Percentiles rank a stretch among this genome's conserved stretches.
These are phyloP conservation scores for Enteromius fasciolatus DNA, from an alignment of 2,797 vertebrate species.

Conservation along the genomic window DNA sequence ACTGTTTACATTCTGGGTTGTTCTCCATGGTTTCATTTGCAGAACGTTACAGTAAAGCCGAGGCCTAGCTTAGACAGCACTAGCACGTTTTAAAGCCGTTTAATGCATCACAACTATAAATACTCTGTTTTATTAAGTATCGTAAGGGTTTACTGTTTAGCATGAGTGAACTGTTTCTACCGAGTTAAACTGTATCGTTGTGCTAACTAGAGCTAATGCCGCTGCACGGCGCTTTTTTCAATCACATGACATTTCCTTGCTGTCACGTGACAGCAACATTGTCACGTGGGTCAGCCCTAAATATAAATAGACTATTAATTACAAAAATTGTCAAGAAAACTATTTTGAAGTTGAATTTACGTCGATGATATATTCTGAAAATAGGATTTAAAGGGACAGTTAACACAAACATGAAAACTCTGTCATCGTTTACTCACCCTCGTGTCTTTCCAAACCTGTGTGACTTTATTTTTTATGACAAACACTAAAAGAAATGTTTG, in stretches of 20 bases:
- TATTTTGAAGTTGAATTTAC: neutral
- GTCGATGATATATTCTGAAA: neutral
- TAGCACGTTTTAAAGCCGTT: neutral
- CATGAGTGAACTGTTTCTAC: neutral
- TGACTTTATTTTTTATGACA: neutral
- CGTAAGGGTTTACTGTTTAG: neutral
- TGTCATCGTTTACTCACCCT: neutral
- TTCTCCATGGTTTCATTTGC: constrained; percentile 26
- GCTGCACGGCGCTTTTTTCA: neutral
- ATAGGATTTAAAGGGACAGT: neutral
- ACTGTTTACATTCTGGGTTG: constrained; percentile 1
- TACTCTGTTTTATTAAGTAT: neutral
- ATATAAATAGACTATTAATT: neutral
- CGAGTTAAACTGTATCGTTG: neutral
- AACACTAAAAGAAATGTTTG: neutral
- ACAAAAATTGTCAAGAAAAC: neutral
- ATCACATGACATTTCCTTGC: constrained; percentile 25
- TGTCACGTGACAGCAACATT: constrained; percentile 32
- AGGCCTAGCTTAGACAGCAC: constrained; percentile 32
- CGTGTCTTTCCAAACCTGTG: neutral
- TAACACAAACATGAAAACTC: neutral
- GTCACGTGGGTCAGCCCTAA: neutral
- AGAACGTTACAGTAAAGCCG: neutral
- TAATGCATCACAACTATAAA: neutral
- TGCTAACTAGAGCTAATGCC: constrained; percentile 20